These are phyloP conservation scores for Capromys pilorides DNA, from an alignment of 2,797 vertebrate genomes.

Conservation along the genomic window DNA sequence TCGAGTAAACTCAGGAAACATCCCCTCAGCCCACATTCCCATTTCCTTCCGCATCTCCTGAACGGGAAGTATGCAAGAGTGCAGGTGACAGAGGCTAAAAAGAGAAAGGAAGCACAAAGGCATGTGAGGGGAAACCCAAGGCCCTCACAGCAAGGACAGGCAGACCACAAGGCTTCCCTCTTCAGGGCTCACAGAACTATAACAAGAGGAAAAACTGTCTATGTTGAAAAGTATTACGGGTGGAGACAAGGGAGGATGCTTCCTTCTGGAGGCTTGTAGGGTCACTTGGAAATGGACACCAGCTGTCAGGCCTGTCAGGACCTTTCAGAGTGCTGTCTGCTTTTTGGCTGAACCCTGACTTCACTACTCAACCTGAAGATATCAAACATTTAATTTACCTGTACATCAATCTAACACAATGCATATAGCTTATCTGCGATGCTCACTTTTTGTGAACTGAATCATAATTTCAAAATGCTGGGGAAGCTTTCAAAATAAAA, in stretches of 20 bases:
- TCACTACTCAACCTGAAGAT: accelerated
- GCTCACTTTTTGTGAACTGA: neutral
- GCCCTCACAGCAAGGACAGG: too few relatives aligned
- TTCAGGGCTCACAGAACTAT: neutral
- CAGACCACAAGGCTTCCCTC: neutral
- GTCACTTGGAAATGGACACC: neutral
- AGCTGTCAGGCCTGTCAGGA: neutral
- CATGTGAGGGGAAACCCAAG: neutral
- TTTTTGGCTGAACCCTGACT: too few relatives aligned
- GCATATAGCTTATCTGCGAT: neutral
- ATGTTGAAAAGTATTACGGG: neutral
- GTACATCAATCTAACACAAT: too few relatives aligned
- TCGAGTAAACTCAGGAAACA: accelerated
- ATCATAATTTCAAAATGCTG: neutral
- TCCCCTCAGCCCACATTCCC: accelerated
- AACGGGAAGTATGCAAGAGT: too few relatives aligned
- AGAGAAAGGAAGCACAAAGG: neutral
- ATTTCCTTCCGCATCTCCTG: neutral
- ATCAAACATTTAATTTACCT: neutral
- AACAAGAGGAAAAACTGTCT: neutral
- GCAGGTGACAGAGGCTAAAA: neutral
- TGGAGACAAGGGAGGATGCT: neutral
- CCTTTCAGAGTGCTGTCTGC: neutral
- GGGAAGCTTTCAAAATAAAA: neutral
- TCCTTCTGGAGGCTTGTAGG: neutral